These are phyloP conservation scores for Chrysochloris asiatica DNA, from an alignment of 2,113 vertebrate species.

Conservation along the genomic window DNA sequence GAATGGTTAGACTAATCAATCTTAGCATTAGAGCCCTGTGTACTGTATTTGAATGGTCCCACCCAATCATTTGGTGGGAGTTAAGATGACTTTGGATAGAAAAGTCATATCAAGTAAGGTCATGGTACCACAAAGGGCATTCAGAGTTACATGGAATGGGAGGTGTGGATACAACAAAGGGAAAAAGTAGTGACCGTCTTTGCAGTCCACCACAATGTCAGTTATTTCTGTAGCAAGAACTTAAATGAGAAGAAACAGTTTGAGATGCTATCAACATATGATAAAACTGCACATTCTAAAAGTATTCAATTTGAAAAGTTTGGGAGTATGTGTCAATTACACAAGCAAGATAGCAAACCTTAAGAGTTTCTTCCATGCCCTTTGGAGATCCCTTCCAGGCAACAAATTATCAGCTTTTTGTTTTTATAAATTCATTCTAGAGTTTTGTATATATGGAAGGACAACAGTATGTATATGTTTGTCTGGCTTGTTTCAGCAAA, in stretches of 20 bases:
- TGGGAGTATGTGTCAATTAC: neutral
- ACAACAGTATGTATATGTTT: too few species aligned
- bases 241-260: neutral
- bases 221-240: neutral
- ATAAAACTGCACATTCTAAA: neutral
- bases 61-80: too few species aligned
- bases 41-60: too few species aligned
- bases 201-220: neutral
- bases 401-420: neutral
- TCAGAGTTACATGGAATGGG: too few species aligned
- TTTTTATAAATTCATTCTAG: neutral
- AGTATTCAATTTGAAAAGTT: neutral
- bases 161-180: too few species aligned
- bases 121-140: too few species aligned
- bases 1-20: neutral
- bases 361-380: neutral
- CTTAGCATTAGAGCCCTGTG: too few species aligned
- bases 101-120: too few species aligned
- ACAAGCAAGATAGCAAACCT: too few species aligned
- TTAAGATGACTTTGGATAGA: too few species aligned
- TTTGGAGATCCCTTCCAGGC: neutral
- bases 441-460: too few species aligned
- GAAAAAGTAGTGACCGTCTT: too few species aligned
- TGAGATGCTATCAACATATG: neutral
- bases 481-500: neutral